These are phyloP conservation scores for Sebastes umbrosus DNA, from an alignment of 2,797 vertebrate species.

Conservation along the genomic window DNA sequence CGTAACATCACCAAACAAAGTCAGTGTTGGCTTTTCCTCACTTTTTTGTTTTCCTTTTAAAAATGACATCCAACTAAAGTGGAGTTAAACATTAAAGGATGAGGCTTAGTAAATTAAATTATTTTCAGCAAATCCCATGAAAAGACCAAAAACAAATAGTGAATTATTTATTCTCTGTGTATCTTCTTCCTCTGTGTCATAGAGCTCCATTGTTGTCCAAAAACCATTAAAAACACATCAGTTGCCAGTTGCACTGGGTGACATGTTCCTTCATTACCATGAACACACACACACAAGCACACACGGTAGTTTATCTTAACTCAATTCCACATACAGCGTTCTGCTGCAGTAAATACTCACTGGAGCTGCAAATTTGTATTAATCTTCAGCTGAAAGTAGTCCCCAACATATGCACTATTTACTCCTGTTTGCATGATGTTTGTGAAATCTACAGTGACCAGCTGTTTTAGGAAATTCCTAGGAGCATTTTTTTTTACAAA, in stretches of 20 bases:
- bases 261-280: constrained; percentile 2
- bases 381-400: background rate
- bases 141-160: background rate
- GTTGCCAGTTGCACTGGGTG: background rate
- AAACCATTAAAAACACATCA: background rate
- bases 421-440: background rate
- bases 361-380: background rate
- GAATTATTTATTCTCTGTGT: background rate
- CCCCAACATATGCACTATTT: background rate
- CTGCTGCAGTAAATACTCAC: constrained; percentile 1
- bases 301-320: background rate
- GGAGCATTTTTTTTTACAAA: background rate
- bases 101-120: background rate
- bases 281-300: background rate
- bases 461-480: background rate
- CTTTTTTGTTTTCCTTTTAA: background rate
- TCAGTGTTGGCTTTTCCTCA: background rate
- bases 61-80: background rate
- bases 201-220: background rate
- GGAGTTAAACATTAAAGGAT: background rate
- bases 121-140: background rate
- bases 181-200: background rate
- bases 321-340: background rate
- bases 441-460: background rate
- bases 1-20: background rate